These are phyloP conservation scores for Oryzias javanicus DNA, from an alignment of 2,113 vertebrate species.

Conservation along the genomic window DNA sequence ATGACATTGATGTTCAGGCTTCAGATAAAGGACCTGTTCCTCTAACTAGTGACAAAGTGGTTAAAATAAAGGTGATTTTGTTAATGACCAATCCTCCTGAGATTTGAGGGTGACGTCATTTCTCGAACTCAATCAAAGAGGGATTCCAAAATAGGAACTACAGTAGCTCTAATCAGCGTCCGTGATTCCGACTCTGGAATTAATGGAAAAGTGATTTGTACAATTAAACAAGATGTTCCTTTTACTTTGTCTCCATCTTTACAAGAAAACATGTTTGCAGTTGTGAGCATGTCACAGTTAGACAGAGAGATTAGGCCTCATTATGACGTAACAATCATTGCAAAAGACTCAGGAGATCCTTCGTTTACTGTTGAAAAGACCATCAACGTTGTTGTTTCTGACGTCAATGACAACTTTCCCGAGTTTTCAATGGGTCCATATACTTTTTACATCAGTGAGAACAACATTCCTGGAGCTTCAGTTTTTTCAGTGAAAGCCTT, in stretches of 20 bases:
- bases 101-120: slow-evolving; percentile 44
- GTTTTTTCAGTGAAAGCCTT: slow-evolving; percentile 50
- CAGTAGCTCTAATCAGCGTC: slow-evolving; percentile 49
- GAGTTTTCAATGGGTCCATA: slow-evolving; percentile 43
- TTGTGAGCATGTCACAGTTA: slow-evolving; percentile 39
- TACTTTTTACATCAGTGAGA: slow-evolving; percentile 40
- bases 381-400: slow-evolving; percentile 57
- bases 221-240: slow-evolving; percentile 25
- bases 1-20: slow-evolving; percentile 54
- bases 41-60: slow-evolving; percentile 36
- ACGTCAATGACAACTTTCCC: slow-evolving; percentile 74
- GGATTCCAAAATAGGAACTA: slow-evolving; percentile 47
- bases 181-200: slow-evolving; percentile 49
- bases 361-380: slow-evolving; percentile 56
- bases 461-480: not conserved
- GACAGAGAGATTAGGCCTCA: slow-evolving; percentile 56
- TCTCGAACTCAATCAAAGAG: slow-evolving; percentile 17
- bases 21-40: slow-evolving; percentile 34
- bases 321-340: slow-evolving; percentile 73
- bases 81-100: slow-evolving; percentile 27
- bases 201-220: slow-evolving; percentile 33
- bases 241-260: slow-evolving; percentile 51
- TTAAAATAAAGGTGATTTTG: slow-evolving; percentile 42
- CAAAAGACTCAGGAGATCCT: slow-evolving; percentile 66
- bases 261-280: slow-evolving; percentile 50